Conservation (phyloP, 1,140 invertebrate species). For the Colletes latitarsis region DNA sequence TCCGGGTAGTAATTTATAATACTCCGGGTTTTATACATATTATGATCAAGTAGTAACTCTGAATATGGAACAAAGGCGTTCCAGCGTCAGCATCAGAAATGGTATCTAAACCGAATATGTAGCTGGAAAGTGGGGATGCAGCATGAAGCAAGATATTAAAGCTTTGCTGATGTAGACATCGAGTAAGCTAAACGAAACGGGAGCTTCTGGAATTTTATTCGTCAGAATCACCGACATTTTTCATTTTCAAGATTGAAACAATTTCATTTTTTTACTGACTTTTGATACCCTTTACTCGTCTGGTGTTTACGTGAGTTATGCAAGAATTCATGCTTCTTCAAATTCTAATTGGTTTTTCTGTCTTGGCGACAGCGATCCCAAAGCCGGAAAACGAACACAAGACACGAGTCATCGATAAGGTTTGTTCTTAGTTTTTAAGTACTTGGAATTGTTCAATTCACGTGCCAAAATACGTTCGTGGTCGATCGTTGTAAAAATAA, state of each 20-base stretch:
- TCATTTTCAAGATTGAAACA: not conserved
- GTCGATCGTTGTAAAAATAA: not conserved
- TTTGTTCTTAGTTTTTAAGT: constrained; percentile 26
- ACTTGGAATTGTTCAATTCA: not conserved
- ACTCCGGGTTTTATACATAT: too few species aligned
- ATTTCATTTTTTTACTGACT: not conserved
- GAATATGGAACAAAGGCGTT: constrained; percentile 14
- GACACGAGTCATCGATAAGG: constrained; percentile 81
- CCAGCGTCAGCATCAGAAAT: constrained; percentile 38
- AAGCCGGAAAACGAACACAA: constrained; percentile 83
- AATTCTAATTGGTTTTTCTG: constrained; percentile 60
- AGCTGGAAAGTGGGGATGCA: constrained; percentile 51
- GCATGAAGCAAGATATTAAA: constrained; percentile 49
- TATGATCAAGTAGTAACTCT: too few species aligned
- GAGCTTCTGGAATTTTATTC: not conserved
- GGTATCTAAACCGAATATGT: constrained; percentile 38
- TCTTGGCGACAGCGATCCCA: constrained; percentile 81
- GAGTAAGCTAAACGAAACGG: constrained; percentile 22
- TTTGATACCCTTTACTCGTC: not conserved
- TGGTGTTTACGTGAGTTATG: constrained; percentile 52
- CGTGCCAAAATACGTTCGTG: not conserved
- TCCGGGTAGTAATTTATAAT: too few species aligned
- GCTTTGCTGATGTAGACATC: constrained; percentile 64
- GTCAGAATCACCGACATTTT: not conserved
- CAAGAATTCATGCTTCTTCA: constrained; percentile 56